Percentiles rank a stretch among this genome's conserved stretches.
These are phyloP conservation scores for Platichthys flesus DNA, from an alignment of 2,113 vertebrate species.

Conservation along the genomic window DNA sequence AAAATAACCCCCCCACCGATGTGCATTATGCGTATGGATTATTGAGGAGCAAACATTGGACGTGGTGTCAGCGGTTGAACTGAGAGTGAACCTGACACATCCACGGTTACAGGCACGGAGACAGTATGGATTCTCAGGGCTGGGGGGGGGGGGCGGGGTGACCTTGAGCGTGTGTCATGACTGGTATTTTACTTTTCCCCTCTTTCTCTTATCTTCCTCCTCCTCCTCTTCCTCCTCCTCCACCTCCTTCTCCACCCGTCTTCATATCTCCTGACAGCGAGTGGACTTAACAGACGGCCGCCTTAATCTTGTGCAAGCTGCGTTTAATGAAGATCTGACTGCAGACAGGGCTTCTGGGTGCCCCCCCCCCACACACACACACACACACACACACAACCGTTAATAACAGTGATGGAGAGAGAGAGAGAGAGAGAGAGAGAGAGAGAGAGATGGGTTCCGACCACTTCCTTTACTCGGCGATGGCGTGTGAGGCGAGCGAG, in stretches of 20 bases:
- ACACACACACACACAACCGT: not conserved
- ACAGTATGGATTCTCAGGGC: slow-evolving; percentile 38
- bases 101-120: slow-evolving; percentile 7
- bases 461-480: slow-evolving; percentile 4
- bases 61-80: not conserved
- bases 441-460: not conserved
- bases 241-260: not conserved
- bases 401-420: not conserved
- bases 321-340: slow-evolving; percentile 49
- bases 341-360: not conserved
- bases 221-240: not conserved
- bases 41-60: slow-evolving; percentile 6
- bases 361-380: too few species aligned
- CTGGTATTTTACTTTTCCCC: slow-evolving; percentile 1
- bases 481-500: slow-evolving; percentile 8
- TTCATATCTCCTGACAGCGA: slow-evolving; percentile 1
- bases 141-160: slow-evolving; percentile 14
- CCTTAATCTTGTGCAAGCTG: slow-evolving; percentile 22
- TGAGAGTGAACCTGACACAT: slow-evolving; percentile 9
- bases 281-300: slow-evolving; percentile 57
- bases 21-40: slow-evolving; percentile 25
- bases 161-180: slow-evolving; percentile 53
- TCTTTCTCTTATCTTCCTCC: too few species aligned
- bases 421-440: not conserved
- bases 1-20: slow-evolving; percentile 13